These are phyloP conservation scores for Drosophila nikananu DNA, from an alignment of 1,140 invertebrate genomes.

Conservation along the genomic window DNA sequence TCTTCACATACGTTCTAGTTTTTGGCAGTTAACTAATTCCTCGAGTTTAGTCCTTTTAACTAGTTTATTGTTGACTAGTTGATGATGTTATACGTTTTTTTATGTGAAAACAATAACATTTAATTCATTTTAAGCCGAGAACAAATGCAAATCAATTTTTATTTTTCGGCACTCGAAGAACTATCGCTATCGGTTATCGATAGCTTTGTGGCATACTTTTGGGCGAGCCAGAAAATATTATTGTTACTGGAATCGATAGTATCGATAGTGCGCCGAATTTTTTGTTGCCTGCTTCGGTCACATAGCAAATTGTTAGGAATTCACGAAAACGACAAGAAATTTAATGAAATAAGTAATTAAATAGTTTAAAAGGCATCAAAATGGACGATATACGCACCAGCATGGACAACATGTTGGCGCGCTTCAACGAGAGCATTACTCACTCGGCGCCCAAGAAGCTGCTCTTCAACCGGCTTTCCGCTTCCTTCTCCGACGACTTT, in stretches of 20 bases:
- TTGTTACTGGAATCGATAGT: neutral
- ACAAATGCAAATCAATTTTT: slow-evolving; percentile 52
- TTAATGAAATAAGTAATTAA: neutral
- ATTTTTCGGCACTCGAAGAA: slow-evolving; percentile 34
- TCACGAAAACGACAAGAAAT: neutral
- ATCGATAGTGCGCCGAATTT: neutral
- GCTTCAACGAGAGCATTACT: slow-evolving; percentile 78
- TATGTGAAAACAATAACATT: slow-evolving; percentile 33
- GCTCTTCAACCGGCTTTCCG: slow-evolving; percentile 66
- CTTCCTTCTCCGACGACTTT: slow-evolving; percentile 66
- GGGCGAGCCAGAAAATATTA: too few relatives aligned
- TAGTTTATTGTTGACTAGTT: slow-evolving; percentile 6
- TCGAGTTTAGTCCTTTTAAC: slow-evolving; percentile 12
- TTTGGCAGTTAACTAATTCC: slow-evolving; percentile 31
- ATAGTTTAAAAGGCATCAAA: neutral
- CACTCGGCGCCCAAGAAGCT: slow-evolving; percentile 80
- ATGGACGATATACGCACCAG: slow-evolving; percentile 84
- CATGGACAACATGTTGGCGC: slow-evolving; percentile 78
- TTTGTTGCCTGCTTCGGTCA: neutral
- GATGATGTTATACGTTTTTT: slow-evolving; percentile 1
- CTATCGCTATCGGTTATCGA: slow-evolving; percentile 19
- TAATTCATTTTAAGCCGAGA: slow-evolving; percentile 41
- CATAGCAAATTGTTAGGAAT: neutral
- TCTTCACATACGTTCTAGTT: slow-evolving; percentile 44
- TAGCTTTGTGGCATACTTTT: slow-evolving; percentile 3